Evolutionary conservation across 2,888 invertebrate genomes (phyloP), one percentile per base, ranked within the genome.

Genomic region (Cephalotes varians): DNA sequence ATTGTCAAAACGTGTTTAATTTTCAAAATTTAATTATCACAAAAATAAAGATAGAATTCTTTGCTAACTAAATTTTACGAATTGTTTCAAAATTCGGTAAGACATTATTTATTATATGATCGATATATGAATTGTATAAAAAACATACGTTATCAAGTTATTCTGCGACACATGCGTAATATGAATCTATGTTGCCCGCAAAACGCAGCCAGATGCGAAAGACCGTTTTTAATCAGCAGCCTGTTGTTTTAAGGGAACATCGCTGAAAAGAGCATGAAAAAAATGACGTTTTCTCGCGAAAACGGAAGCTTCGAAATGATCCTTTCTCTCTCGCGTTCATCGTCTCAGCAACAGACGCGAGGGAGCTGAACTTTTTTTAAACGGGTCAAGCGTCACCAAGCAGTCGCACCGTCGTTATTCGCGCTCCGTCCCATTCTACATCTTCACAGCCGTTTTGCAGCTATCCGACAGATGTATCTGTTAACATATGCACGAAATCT

Each of bases 341-440:
- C 34, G 34, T 49, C n/a, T 81, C 82, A 67, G 84, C 81, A 83
- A 86, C 85, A 86, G 83, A 87, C 80, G 82, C 85, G 76, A 87
- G 90, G 81, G 81, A 84, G 88, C 87, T 84, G 86, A 85, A 85
- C 85, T 90, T 90, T 88, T 12, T 89, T 90, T 90, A 90, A 89
- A 87, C 85, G 85, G 81, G 87, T 88, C 87, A 86, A 87, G 76
- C 72, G 79, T 83, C 81, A 58, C 21, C 54, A 58, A 65, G 51
- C 81, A 67, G 37, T 56, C 82, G 62, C 47, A 21, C 34, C 49
- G 58, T 31, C 31, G 49, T 64, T 62, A 74, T 62, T 65, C 76
- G 37, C 79, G 72, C 40, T 34, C 44, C 47, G 10, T 40, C 28
- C 28, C 28, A 21, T 56, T 60, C 9, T 64, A n/a, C 54, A 34